Base-by-base conservation (phyloP, 2,113 vertebrate genomes). In the Pelusios castaneus region DNA sequence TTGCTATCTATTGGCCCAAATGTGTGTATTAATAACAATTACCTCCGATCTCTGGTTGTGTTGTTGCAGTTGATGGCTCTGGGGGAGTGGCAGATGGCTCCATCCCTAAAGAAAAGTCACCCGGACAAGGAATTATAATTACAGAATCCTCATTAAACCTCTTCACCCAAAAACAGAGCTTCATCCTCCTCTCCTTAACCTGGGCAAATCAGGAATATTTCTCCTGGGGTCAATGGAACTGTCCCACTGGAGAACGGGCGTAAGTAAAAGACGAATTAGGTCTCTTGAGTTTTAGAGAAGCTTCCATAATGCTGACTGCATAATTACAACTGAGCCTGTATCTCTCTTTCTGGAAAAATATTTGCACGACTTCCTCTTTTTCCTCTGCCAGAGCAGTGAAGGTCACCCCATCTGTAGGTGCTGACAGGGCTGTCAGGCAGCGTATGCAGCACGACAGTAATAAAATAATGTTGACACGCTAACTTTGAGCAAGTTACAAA, bases 1-100 rank as follows among this genome's bases (percentile, higher is more conserved):
- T 34, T 88, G 54, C 43, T 77, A 52, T 4, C 14, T 1, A 0
- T 11, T 45, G 63, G 76, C 5, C 82, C 54, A 4, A 4, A 38
- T 17, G 58, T 51, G 2, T 14, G 5, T 51, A 77, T 84, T 5
- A 11, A 11, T 80, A 84, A 94, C 29, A 89, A 88, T 93, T 95
- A 96, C 96, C 92, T 94, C 49, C 92, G 16, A 54, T 27, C 82
- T 75, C 67, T 92, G 51, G n/a, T 80, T 75, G 84, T 79, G 86
- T 58, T 70, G 95, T 54, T 80, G 85, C 87, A 75, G 89, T 11
- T 84, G 45, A 79, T 81, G 93, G 47, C 90, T 93, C 91, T 58
- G 24, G 4, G 88, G 91, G 45, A 17, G 80, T 86, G 76, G 93
- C 8, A 14, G 5, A 27, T 92, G 6, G 34, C 87, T 95, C 96